Conservation (phyloP, 2,113 vertebrate genomes). For the Brachypodius melanocephalos region DNA sequence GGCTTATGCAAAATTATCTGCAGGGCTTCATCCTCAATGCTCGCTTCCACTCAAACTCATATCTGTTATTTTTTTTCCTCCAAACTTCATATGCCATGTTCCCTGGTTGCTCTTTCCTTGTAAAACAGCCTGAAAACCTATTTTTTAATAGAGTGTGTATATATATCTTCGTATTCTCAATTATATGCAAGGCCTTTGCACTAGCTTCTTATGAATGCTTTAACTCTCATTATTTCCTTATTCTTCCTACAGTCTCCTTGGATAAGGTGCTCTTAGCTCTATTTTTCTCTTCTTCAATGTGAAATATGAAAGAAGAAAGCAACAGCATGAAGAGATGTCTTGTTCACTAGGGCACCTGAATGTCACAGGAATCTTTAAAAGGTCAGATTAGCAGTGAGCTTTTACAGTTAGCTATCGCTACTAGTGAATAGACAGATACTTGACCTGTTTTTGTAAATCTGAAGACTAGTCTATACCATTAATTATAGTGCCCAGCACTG, state of each 20-base stretch:
- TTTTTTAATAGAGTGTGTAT: not conserved
- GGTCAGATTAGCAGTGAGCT: not conserved
- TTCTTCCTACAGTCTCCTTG: not conserved
- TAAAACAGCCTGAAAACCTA: not conserved
- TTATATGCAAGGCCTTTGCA: not conserved
- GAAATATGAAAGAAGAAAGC: not conserved
- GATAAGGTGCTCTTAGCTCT: not conserved
- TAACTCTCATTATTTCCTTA: not conserved
- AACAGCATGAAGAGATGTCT: not conserved
- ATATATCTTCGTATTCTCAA: not conserved
- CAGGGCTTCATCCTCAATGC: not conserved
- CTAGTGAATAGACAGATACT: not conserved
- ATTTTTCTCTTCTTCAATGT: not conserved
- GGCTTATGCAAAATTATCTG: not conserved
- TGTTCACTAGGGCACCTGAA: not conserved
- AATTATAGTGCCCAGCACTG: not conserved
- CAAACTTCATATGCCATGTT: not conserved
- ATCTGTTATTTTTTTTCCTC: not conserved
- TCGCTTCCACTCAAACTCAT: not conserved
- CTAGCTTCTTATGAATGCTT: not conserved
- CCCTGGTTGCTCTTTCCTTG: not conserved
- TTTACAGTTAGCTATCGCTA: not conserved
- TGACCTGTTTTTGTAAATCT: not conserved
- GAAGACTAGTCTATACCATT: not conserved
- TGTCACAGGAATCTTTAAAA: not conserved